Evolutionary conservation across 2,113 vertebrate species (phyloP), one percentile per base, ranked within the genome.

Genomic region (Dasyurus viverrinus): DNA sequence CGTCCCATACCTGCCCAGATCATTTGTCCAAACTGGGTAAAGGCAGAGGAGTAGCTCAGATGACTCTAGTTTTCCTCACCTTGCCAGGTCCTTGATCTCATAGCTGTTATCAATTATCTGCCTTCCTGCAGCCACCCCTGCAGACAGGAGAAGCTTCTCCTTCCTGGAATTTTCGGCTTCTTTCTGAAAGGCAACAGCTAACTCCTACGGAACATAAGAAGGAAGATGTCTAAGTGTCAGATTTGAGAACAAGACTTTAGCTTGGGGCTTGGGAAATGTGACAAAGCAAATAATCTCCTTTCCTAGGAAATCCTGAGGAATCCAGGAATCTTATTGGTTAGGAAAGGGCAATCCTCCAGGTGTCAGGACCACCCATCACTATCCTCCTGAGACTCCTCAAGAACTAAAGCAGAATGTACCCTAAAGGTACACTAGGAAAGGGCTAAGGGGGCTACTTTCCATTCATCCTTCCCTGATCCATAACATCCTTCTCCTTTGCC

Each of bases 71-170:
- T 16, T 55, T 6, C 76, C 98, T 98, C 95, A 99, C 99, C 98
- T 98, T 52, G 98, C 98, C 95, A 99, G 94, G 94, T 98, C 97
- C 57, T 98, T 97, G 23, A 99, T 98, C 95, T 99, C 99, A 96
- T 99, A 99, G 98, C 98, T 99, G 10, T 42, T 98, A 94, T 99
- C 99, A 1, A 99, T 98, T 91, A 97, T 99, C 30, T 97, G 98
- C 93, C 99, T 99, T 48, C 99, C 98, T 94, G 99, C 98, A 48
- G 99, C 26, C 94, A 99, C 99, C 3, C 99, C 99, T 96, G 99
- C 99, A 54, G 98, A 98, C 92, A 99, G 27, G 98, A 99, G 94
- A 46, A 99, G 98, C 95, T 96, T 98, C 54, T 89, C n/a, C 2
- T 95, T 98, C 27, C 98, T 97, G 0, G 98, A 98, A n/a, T 97